phyloP scores from a whole-genome alignment of 2,888 invertebrate genomes.

The Euzetes globulus region DNA sequence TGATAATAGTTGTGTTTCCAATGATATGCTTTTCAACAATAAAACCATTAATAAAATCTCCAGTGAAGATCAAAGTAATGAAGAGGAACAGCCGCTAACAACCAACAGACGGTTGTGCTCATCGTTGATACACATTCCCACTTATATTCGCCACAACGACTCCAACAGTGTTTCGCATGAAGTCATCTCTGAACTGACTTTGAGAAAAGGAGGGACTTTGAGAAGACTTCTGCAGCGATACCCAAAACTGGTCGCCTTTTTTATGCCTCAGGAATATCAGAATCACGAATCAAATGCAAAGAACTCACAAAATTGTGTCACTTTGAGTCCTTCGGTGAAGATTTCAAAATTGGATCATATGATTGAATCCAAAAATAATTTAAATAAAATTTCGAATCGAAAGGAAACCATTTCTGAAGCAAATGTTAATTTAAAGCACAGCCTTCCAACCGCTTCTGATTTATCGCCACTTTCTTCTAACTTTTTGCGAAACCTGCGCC shows the following conservation, averaged over 20 bases:
- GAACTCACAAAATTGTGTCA: background rate
- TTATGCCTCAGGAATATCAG: constrained; percentile 33
- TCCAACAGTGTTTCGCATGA: constrained; percentile 45
- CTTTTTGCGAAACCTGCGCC: constrained; percentile 63
- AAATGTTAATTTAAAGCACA: background rate
- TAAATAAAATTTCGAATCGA: background rate
- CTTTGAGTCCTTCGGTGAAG: background rate
- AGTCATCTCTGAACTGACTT: constrained; percentile 45
- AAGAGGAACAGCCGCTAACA: background rate
- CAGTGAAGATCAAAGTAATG: constrained; percentile 20
- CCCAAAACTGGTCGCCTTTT: constrained; percentile 57
- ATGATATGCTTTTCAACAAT: constrained; percentile 22
- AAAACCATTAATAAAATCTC: constrained; percentile 19
- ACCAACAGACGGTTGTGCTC: constrained; percentile 39
- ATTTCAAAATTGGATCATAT: background rate
- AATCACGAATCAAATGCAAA: constrained; percentile 27
- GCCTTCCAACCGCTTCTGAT: background rate
- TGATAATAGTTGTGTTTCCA: constrained; percentile 26
- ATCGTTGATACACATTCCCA: constrained; percentile 76
- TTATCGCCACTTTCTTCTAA: constrained; percentile 46
- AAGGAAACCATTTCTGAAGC: background rate
- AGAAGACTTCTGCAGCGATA: constrained; percentile 65
- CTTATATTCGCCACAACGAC: constrained; percentile 55
- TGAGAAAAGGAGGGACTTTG: constrained; percentile 46
- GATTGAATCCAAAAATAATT: background rate